Evolutionary conservation across 2,797 vertebrate species (phyloP).

Genomic region (Pogoniulus pusillus): DNA sequence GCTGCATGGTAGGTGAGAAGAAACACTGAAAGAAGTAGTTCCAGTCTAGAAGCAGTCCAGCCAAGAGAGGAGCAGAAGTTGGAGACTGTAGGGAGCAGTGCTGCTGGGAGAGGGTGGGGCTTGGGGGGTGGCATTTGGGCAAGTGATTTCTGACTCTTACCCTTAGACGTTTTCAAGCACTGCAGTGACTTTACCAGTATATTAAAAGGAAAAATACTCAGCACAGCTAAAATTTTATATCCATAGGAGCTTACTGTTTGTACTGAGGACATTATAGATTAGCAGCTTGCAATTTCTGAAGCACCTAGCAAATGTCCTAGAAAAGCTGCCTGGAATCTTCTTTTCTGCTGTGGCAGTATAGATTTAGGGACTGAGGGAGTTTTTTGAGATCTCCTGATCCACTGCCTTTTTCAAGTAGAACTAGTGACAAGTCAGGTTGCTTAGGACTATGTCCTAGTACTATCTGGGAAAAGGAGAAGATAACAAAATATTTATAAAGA

Average conservation of each 20-base stretch:
- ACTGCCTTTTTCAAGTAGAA: neutral
- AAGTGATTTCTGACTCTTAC: neutral
- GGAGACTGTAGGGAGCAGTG: neutral
- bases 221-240: neutral
- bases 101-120: neutral
- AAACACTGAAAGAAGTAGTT: neutral
- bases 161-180: neutral
- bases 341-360: neutral
- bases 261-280: rapidly evolving
- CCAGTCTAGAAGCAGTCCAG: neutral
- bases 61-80: neutral
- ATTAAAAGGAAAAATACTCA: neutral
- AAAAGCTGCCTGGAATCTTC: neutral
- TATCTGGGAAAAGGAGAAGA: neutral
- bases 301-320: neutral
- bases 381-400: neutral
- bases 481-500: neutral
- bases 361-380: neutral
- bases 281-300: neutral
- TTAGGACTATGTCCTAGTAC: neutral
- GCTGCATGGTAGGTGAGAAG: neutral
- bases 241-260: neutral
- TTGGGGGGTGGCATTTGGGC: neutral
- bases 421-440: neutral
- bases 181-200: neutral